A percentile compares a stretch with the other conserved stretches of the same genome.
Conservation (phyloP, 2,797 vertebrate species). For the Setipinna tenuifilis region DNA sequence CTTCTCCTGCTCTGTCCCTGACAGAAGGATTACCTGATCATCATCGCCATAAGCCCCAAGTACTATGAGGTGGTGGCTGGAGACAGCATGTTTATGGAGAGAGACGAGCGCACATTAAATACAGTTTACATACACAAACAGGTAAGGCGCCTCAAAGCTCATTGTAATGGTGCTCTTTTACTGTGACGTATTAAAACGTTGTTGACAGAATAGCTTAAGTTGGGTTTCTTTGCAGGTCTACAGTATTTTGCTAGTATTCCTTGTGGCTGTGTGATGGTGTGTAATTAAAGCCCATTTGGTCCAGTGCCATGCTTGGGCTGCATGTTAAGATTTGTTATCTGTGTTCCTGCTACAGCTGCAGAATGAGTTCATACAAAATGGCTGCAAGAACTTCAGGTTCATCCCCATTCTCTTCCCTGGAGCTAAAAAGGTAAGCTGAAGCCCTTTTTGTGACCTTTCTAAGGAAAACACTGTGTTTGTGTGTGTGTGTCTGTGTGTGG, state of each 20-base stretch:
- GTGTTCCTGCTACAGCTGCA: slow-evolving; percentile 69
- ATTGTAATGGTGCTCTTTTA: too few relatives aligned
- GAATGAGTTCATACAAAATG: slow-evolving; percentile 83
- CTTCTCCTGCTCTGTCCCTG: not conserved
- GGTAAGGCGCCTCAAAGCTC: slow-evolving; percentile 56
- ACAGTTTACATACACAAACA: slow-evolving; percentile 84
- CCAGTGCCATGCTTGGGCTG: not conserved
- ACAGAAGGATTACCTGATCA: slow-evolving; percentile 80
- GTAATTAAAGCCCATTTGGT: not conserved
- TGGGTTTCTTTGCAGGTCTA: too few relatives aligned
- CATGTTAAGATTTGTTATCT: not conserved
- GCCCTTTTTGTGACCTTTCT: not conserved
- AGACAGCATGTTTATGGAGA: slow-evolving; percentile 61
- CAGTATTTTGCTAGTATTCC: not conserved
- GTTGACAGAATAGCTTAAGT: too few relatives aligned
- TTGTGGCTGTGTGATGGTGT: not conserved
- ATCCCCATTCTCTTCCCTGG: slow-evolving; percentile 82
- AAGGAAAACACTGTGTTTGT: not conserved
- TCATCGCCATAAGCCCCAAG: slow-evolving; percentile 82
- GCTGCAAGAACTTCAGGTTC: slow-evolving; percentile 83
- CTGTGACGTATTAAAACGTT: too few relatives aligned
- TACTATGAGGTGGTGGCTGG: slow-evolving; percentile 77
- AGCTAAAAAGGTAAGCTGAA: slow-evolving; percentile 71
- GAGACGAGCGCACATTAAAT: slow-evolving; percentile 75
- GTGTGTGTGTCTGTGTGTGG: slow-evolving; percentile 10